Base-by-base conservation (phyloP, 2,888 invertebrate species). In the Xanthorhoe spadicearia region DNA sequence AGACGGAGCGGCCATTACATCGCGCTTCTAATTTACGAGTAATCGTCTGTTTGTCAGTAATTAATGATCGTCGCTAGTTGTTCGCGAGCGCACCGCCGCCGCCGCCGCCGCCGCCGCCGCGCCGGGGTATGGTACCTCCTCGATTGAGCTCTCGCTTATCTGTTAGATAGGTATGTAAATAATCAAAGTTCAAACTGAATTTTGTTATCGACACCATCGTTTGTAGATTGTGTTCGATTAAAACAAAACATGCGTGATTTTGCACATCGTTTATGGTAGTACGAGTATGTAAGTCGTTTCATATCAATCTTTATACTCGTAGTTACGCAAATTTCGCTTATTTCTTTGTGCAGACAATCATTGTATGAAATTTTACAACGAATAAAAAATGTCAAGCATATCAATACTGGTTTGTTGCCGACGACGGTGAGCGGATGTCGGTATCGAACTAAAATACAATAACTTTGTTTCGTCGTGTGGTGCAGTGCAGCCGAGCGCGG, bases 1-100 rank as follows among this genome's bases (percentile, higher is more conserved):
- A 19, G 57, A 52, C 28, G 56, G 18, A 50, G 54, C 55, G 55
- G 49, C 49, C 49, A 46, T 46, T 60, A 49, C 43, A 35, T 6
- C 38, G 51, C 56, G 17, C 54, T 43, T 49, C 38, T 66, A 57
- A 61, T 61, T 52, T 56, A 61, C 54, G 38, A 46, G 48, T 52
- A 57, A 57, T 61, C 28, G 46, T 6, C 52, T 61, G 61, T 53
- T 61, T 32, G 43, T 7, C 32, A 18, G 19, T 61, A 35, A 61
- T 48, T 54, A 54, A 61, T 61, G 61, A 61, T 48, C 51, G 43
- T 53, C 32, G 43, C 53, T 32, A n/a, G 53, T 46, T 53, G 23
- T 48, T 61, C 48, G 13, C 32, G 32, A 23, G 23, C n/a, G n/a
- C n/a, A n/a, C 23, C 23, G 23, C 23, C 2, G 7, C 32, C 7